Evolutionary conservation across 2,888 invertebrate species (phyloP).

Genomic region (Scaptomyza polygonia): DNA sequence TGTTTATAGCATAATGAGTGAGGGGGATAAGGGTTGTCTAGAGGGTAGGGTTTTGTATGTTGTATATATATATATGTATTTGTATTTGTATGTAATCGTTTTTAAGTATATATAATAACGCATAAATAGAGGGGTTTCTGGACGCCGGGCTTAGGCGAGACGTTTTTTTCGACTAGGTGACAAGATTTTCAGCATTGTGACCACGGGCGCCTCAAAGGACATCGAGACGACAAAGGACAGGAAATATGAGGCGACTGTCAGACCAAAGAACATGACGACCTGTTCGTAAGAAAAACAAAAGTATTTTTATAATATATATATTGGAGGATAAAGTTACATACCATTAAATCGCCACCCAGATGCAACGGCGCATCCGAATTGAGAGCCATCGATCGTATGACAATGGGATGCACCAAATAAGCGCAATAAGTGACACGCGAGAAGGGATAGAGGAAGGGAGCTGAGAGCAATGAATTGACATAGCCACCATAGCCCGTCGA

Average conservation of each 20-base stretch:
- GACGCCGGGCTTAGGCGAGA: constrained; percentile 68
- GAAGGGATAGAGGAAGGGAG: constrained; percentile 92
- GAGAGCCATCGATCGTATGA: constrained; percentile 92
- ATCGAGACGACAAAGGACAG: constrained; percentile 92
- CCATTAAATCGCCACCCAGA: constrained; percentile 91
- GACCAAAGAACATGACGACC: constrained; percentile 92
- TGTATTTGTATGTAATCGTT: constrained; percentile 17
- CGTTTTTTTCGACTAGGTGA: constrained; percentile 86
- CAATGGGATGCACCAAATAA: constrained; percentile 93
- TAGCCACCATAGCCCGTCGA: constrained; percentile 93
- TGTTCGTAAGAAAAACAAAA: constrained; percentile 81
- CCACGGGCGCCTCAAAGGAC: constrained; percentile 93
- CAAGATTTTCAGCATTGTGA: constrained; percentile 91
- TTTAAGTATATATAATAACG: constrained; percentile 42
- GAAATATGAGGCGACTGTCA: constrained; percentile 91
- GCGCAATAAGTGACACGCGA: constrained; percentile 95
- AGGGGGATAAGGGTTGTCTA: constrained; percentile 20
- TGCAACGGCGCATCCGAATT: constrained; percentile 93
- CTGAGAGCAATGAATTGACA: constrained; percentile 89
- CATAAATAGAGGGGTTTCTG: constrained; percentile 61
- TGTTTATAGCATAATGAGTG: background rate
- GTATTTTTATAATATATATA: background rate
- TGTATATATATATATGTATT: background rate
- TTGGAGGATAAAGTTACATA: constrained; percentile 80
- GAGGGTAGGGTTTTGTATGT: constrained; percentile 10